These are phyloP conservation scores for Acanthurus tractus DNA, from an alignment of 2,797 vertebrate species.

Conservation along the genomic window DNA sequence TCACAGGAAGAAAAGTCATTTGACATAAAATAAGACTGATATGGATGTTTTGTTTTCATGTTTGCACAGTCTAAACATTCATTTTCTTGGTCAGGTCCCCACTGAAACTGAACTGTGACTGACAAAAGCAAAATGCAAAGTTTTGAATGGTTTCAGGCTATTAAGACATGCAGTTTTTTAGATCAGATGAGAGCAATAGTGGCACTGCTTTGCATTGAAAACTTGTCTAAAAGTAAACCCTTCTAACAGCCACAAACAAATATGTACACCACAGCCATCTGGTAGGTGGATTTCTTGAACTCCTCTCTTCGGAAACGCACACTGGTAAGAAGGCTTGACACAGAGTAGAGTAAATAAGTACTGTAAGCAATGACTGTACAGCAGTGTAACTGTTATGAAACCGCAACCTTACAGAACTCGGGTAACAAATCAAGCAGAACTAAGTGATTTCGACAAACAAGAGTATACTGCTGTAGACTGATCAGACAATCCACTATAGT, in stretches of 20 bases:
- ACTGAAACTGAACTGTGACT: constrained; percentile 60
- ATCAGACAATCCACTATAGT: constrained; percentile 27
- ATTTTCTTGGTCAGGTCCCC: constrained; percentile 67
- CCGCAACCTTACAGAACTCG: constrained; percentile 40
- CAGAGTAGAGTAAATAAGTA: constrained; percentile 67
- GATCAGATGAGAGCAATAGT: constrained; percentile 66
- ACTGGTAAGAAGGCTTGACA: constrained; percentile 67
- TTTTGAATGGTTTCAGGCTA: constrained; percentile 71
- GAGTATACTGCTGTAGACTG: constrained; percentile 44
- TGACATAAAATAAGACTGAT: constrained; percentile 78
- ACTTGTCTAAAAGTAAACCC: constrained; percentile 56
- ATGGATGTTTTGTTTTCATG: constrained; percentile 64
- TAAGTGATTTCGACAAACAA: constrained; percentile 45
- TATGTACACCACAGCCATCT: constrained; percentile 73
- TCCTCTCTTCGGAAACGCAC: constrained; percentile 38
- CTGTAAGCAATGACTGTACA: constrained; percentile 79
- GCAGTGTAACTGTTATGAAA: constrained; percentile 67
- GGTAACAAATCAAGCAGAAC: constrained; percentile 50
- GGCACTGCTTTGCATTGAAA: constrained; percentile 66
- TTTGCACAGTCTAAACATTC: constrained; percentile 79
- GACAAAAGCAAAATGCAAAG: constrained; percentile 80
- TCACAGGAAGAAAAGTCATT: constrained; percentile 61
- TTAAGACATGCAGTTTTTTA: constrained; percentile 83
- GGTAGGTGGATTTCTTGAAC: constrained; percentile 42
- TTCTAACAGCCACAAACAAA: constrained; percentile 67